These are phyloP conservation scores for Alaudala cheleensis DNA, from an alignment of 2,113 vertebrate genomes.

Conservation along the genomic window DNA sequence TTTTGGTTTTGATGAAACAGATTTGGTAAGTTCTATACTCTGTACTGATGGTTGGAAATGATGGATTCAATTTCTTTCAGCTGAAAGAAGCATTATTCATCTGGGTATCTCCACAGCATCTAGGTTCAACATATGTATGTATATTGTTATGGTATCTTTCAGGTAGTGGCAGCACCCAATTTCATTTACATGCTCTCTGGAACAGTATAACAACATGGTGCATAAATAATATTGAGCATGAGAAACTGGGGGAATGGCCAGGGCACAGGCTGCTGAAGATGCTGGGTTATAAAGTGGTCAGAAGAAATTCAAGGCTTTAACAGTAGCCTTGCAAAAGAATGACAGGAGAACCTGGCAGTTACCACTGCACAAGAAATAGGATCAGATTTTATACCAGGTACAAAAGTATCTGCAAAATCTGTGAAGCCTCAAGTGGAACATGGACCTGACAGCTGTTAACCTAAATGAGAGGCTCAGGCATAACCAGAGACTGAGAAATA, in stretches of 20 bases:
- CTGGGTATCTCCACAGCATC: not conserved
- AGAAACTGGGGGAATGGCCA: not conserved
- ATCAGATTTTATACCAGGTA: not conserved
- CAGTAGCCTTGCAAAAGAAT: not conserved
- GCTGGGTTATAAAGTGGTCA: not conserved
- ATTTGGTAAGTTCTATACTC: not conserved
- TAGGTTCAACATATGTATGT: not conserved
- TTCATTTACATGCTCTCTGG: not conserved
- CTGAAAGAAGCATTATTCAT: not conserved
- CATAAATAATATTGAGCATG: not conserved
- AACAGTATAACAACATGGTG: not conserved
- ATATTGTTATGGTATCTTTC: not conserved
- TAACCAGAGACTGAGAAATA: not conserved
- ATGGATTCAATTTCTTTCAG: not conserved
- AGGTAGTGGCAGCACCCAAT: not conserved
- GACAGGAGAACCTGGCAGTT: not conserved
- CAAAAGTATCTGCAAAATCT: not conserved
- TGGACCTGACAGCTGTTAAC: not conserved
- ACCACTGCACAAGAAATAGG: not conserved
- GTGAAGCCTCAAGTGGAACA: not conserved
- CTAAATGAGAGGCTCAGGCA: not conserved
- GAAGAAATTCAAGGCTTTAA: not conserved
- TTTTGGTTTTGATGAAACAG: not conserved
- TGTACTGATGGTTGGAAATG: rapidly evolving
- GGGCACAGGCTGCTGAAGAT: not conserved